phyloP scores from a whole-genome alignment of 2,113 vertebrate genomes.

The Erpornis zantholeuca region DNA sequence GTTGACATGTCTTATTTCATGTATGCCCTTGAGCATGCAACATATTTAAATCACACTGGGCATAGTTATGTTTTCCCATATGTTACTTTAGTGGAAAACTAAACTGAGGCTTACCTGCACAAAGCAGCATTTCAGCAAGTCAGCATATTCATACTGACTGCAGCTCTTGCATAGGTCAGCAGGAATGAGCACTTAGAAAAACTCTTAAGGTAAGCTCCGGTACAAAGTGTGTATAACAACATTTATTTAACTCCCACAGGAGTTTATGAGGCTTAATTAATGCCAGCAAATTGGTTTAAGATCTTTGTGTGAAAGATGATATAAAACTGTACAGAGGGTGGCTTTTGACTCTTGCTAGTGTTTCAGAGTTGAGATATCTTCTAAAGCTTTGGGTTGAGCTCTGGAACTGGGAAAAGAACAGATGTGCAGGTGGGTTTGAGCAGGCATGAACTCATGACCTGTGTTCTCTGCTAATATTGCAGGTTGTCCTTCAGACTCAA shows the following conservation, averaged over 20 bases:
- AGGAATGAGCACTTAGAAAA: not conserved
- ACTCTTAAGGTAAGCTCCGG: not conserved
- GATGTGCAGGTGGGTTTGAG: not conserved
- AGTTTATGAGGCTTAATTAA: not conserved
- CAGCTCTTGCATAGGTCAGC: not conserved
- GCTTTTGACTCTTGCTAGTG: not conserved
- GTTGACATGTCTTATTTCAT: not conserved
- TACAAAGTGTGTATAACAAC: not conserved
- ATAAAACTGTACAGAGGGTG: not conserved
- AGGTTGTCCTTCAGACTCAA: not conserved
- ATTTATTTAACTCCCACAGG: not conserved
- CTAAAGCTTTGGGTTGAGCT: not conserved
- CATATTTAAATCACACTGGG: not conserved
- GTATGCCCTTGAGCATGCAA: not conserved
- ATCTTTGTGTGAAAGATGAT: not conserved
- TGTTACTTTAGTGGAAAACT: conserved; percentile 2
- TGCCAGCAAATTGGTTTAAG: not conserved
- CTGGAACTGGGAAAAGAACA: not conserved
- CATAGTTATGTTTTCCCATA: not conserved
- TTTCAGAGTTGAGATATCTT: not conserved
- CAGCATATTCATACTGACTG: not conserved
- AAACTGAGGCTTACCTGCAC: not conserved
- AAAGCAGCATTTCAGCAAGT: not conserved
- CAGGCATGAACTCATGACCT: not conserved
- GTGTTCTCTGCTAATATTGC: not conserved